Evolutionary conservation across 2,888 invertebrate species (phyloP).

Genomic region (Xanthia icteritia): DNA sequence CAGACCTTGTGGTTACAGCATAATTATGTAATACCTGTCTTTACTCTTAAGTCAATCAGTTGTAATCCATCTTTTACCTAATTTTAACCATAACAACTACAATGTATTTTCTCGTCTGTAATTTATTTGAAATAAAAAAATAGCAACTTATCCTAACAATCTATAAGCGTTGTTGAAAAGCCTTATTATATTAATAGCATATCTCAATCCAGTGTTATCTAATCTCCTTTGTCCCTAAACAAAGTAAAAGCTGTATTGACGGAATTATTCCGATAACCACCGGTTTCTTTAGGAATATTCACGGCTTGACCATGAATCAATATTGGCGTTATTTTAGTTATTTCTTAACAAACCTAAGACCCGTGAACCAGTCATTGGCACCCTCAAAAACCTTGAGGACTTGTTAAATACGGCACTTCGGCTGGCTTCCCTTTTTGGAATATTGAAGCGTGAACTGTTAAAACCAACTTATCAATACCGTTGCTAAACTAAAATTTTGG

Average conservation of each 20-base stretch:
- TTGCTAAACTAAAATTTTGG: not conserved
- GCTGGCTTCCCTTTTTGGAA: conserved; percentile 74
- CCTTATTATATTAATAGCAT: conserved; percentile 41
- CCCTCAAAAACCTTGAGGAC: conserved; percentile 66
- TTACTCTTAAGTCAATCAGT: too few relatives aligned
- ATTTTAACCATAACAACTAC: too few relatives aligned
- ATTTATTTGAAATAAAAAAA: too few relatives aligned
- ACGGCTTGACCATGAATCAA: conserved; percentile 74
- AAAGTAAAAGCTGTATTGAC: conserved; percentile 61
- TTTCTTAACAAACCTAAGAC: conserved; percentile 71
- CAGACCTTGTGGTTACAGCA: too few relatives aligned
- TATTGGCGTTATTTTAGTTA: conserved; percentile 68
- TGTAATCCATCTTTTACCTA: too few relatives aligned
- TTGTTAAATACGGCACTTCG: conserved; percentile 82
- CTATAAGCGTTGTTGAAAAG: not conserved
- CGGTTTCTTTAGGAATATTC: conserved; percentile 72
- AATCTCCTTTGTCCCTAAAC: conserved; percentile 38
- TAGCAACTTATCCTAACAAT: conserved; percentile 6
- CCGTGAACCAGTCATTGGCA: conserved; percentile 80
- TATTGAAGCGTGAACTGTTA: conserved; percentile 79
- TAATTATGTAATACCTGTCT: too few relatives aligned
- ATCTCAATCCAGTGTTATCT: conserved; percentile 39
- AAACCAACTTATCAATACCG: conserved; percentile 33
- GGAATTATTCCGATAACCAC: conserved; percentile 65
- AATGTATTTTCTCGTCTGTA: too few relatives aligned